Evolutionary conservation across 1,140 invertebrate genomes (phyloP).

Genomic region (Triops cancriformis): DNA sequence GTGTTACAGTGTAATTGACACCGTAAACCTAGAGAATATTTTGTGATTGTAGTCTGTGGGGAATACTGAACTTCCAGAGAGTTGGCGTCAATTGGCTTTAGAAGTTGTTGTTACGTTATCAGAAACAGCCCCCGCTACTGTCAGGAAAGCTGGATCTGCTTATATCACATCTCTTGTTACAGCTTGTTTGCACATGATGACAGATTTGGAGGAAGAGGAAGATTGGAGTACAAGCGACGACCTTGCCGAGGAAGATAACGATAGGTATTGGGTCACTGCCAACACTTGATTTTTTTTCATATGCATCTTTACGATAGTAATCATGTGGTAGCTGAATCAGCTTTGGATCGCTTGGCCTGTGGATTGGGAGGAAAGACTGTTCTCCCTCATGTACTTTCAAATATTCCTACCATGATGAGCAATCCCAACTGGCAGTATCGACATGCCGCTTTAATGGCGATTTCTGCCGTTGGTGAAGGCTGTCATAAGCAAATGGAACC

Average conservation of each 20-base stretch:
- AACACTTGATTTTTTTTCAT: conserved; percentile 30
- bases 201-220: conserved; percentile 87
- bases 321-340: conserved; percentile 89
- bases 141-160: conserved; percentile 69
- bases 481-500: conserved; percentile 96
- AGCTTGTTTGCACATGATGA: conserved; percentile 88
- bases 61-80: conserved; percentile 65
- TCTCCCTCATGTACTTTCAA: conserved; percentile 75
- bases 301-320: conserved; percentile 50
- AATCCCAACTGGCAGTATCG: conserved; percentile 73
- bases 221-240: conserved; percentile 73
- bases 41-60: conserved; percentile 47
- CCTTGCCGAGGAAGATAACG: conserved; percentile 75
- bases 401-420: conserved; percentile 78
- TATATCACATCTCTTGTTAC: conserved; percentile 71
- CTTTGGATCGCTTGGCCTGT: conserved; percentile 91
- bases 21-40: neutral
- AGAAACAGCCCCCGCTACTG: conserved; percentile 90
- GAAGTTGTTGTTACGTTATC: conserved; percentile 90
- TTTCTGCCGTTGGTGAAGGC: conserved; percentile 96
- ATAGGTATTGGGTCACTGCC: conserved; percentile 35
- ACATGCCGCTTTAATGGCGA: conserved; percentile 95
- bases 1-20: neutral
- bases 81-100: conserved; percentile 79
- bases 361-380: conserved; percentile 92